These are phyloP conservation scores for Emydura subglobosa DNA, from an alignment of 2,113 vertebrate genomes.

Conservation along the genomic window DNA sequence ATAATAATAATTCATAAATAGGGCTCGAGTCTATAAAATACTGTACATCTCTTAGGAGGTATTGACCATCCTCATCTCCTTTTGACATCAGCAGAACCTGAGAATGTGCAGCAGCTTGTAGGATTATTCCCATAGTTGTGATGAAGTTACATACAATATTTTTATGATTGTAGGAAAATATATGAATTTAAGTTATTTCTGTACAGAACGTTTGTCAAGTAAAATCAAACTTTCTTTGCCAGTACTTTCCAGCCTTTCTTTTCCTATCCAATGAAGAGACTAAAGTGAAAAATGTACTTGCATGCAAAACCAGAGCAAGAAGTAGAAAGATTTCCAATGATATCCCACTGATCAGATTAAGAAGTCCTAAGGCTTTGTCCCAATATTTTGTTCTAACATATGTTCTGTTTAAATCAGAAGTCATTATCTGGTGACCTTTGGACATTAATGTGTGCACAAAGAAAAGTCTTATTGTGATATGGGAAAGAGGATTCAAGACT, in stretches of 20 bases:
- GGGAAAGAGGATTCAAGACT: conserved; percentile 62
- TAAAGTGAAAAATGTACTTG: not conserved
- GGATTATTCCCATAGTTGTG: conserved; percentile 16
- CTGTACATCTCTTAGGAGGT: conserved; percentile 33
- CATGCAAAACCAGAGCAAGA: not conserved
- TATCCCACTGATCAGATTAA: conserved; percentile 6
- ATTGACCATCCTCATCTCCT: not conserved
- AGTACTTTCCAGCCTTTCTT: not conserved
- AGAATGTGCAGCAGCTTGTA: conserved; percentile 28
- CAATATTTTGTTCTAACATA: not conserved
- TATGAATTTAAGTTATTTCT: conserved; percentile 61
- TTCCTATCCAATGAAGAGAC: conserved; percentile 29
- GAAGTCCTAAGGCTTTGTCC: conserved; percentile 25
- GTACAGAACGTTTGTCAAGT: conserved; percentile 57
- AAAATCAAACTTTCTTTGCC: not conserved
- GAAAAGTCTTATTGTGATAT: conserved; percentile 46
- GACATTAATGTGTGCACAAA: conserved; percentile 39
- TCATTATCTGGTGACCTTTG: conserved; percentile 30
- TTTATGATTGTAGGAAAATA: conserved; percentile 51
- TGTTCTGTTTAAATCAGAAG: conserved; percentile 27
- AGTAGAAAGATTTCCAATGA: not conserved
- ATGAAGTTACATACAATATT: conserved; percentile 52
- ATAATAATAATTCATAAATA: conserved; percentile 31
- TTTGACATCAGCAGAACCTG: conserved; percentile 56
- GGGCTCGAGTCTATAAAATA: conserved; percentile 2